These are phyloP conservation scores for Lypha dubia DNA, from an alignment of 2,888 invertebrate species.

Conservation along the genomic window DNA sequence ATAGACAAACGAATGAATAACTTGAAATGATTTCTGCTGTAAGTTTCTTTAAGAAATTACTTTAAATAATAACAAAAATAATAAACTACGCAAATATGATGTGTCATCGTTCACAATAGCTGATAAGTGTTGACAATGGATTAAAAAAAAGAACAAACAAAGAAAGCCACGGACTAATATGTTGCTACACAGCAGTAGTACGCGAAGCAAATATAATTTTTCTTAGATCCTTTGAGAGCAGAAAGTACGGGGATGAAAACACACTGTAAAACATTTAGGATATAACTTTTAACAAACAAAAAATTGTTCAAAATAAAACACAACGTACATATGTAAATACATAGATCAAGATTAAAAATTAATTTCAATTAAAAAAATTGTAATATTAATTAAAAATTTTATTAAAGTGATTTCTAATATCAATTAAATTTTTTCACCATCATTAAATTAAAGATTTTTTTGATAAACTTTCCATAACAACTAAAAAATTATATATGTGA, in stretches of 20 bases:
- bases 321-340: no score
- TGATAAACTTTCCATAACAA: no score
- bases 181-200: constrained; percentile 19
- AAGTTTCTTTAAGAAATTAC: constrained; percentile 4
- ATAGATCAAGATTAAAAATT: no score
- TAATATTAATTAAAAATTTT: no score
- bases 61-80: constrained; percentile 42
- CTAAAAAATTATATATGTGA: no score
- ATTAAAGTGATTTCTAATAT: no score
- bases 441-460: no score
- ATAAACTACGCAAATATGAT: constrained; percentile 69
- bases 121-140: constrained; percentile 4
- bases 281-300: no score
- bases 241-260: background rate
- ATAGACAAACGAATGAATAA: background rate
- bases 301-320: no score
- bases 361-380: no score
- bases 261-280: no score
- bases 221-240: background rate
- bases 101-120: constrained; percentile 50
- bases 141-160: constrained; percentile 6
- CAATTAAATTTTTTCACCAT: no score
- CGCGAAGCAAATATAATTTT: background rate
- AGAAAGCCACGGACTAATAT: background rate
- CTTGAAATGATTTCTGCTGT: background rate